phyloP scores from a whole-genome alignment of 1,140 invertebrate genomes.

The Brachionus paranguensis region DNA sequence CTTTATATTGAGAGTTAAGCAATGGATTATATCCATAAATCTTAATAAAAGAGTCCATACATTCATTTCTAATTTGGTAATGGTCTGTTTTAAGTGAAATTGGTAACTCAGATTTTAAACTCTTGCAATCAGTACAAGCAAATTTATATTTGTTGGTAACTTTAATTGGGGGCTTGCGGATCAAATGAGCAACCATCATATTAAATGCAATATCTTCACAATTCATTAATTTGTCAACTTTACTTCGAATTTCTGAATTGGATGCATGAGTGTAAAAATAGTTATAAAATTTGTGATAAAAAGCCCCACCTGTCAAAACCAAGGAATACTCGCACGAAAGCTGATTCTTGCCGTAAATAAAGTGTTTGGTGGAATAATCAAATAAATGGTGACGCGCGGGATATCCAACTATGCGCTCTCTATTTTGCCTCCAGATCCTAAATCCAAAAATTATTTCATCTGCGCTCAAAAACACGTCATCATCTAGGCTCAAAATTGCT shows the following conservation, averaged over 20 bases:
- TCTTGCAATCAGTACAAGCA: slow-evolving; percentile 61
- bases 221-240: slow-evolving; percentile 98
- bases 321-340: slow-evolving; percentile 97
- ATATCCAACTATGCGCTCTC: slow-evolving; percentile 93
- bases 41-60: no score
- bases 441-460: slow-evolving; percentile 99
- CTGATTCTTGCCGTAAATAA: slow-evolving; percentile 59
- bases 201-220: slow-evolving; percentile 99
- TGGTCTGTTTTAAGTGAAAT: no score
- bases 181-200: slow-evolving; percentile 85
- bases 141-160: slow-evolving; percentile 66
- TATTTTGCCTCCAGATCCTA: slow-evolving; percentile 91
- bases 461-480: slow-evolving; percentile 90
- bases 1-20: no score
- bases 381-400: slow-evolving; percentile 93
- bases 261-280: slow-evolving; percentile 87
- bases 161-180: slow-evolving; percentile 94
- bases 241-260: slow-evolving; percentile 83
- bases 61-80: no score
- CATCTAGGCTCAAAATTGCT: slow-evolving; percentile 90
- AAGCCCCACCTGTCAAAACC: slow-evolving; percentile 94
- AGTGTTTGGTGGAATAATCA: slow-evolving; percentile 72
- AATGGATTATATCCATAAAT: no score
- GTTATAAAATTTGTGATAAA: slow-evolving; percentile 91
- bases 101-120: no score